These are phyloP conservation scores for Tetropium fuscum DNA, from an alignment of 2,888 invertebrate species.

Conservation along the genomic window DNA sequence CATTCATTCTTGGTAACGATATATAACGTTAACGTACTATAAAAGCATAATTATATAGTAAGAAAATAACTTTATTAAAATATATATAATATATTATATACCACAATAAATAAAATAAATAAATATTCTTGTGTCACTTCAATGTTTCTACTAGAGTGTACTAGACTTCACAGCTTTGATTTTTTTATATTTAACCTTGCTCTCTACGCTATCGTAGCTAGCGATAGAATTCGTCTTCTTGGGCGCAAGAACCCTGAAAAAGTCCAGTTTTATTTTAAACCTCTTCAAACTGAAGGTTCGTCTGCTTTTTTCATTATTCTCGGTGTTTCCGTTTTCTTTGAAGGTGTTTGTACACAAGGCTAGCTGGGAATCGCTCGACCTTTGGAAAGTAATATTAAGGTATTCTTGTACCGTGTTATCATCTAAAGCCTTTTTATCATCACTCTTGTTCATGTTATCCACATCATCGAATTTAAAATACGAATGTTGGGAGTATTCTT, in stretches of 20 bases:
- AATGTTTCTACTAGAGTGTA: conserved; percentile 17
- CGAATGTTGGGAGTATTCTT: background rate
- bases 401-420: background rate
- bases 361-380: background rate
- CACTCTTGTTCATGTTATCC: conserved; percentile 2
- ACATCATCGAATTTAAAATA: conserved; percentile 21
- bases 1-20: too few relatives aligned
- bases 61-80: too few relatives aligned
- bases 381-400: conserved; percentile 7
- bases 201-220: conserved; percentile 11
- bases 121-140: too few relatives aligned
- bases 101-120: too few relatives aligned
- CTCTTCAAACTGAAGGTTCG: conserved; percentile 29
- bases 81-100: too few relatives aligned
- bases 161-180: conserved; percentile 28
- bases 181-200: conserved; percentile 36
- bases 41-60: too few relatives aligned
- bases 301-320: conserved; percentile 20
- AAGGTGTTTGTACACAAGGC: conserved; percentile 2
- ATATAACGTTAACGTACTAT: too few relatives aligned
- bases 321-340: background rate
- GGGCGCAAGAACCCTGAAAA: conserved; percentile 25
- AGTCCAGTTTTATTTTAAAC: conserved; percentile 34
- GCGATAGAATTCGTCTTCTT: conserved; percentile 8
- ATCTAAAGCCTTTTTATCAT: background rate